A percentile compares a stretch with the other conserved stretches of the same genome.
Conservation (phyloP, 23 tunicate species). For the Aplidium turbinatum region DNA sequence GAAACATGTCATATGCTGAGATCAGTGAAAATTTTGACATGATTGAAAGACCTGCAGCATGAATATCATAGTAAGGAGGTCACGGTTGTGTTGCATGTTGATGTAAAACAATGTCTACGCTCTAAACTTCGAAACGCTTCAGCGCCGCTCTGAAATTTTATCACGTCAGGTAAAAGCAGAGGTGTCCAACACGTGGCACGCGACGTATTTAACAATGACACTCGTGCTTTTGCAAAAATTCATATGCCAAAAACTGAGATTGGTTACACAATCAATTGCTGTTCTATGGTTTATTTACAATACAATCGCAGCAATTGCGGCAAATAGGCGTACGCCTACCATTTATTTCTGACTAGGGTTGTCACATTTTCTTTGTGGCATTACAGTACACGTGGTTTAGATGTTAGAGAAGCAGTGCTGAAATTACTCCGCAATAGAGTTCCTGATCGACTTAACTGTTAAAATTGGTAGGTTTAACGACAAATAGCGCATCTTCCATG, state of each 20-base stretch:
- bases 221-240: constrained; percentile 9
- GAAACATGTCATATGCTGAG: too few species aligned
- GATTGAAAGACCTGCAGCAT: too few species aligned
- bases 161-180: too few species aligned
- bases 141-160: too few species aligned
- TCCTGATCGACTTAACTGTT: constrained; percentile 1
- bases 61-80: too few species aligned
- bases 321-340: not conserved
- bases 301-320: not conserved
- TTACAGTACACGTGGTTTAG: constrained; percentile 10
- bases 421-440: constrained; percentile 6
- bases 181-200: constrained; percentile 4
- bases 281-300: constrained; percentile 21
- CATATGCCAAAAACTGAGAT: constrained; percentile 1
- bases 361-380: constrained; percentile 19
- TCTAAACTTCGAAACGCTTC: too few species aligned
- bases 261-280: too few species aligned
- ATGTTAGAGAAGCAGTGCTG: constrained; percentile 19
- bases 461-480: constrained; percentile 3
- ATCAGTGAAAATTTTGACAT: too few species aligned
- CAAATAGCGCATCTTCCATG: constrained; percentile 18
- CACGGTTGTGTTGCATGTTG: too few species aligned
- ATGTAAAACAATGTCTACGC: too few species aligned
- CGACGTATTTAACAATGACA: too few species aligned
- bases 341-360: not conserved